These are phyloP conservation scores for Drosophila pectinifera DNA, from an alignment of 1,140 invertebrate species.

Conservation along the genomic window DNA sequence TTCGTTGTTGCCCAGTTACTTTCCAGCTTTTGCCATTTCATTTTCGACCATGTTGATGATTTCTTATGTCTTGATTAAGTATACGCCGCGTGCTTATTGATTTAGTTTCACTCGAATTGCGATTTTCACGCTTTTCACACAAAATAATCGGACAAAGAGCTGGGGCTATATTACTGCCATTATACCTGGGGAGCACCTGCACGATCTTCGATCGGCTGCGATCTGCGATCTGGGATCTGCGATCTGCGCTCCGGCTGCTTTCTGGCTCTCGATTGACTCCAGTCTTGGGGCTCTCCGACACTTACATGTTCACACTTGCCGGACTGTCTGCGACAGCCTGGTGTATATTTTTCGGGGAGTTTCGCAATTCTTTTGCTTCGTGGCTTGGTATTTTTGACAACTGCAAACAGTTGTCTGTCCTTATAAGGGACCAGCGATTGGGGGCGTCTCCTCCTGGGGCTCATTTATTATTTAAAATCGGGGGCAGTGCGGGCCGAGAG, in stretches of 20 bases:
- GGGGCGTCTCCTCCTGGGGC: conserved; percentile 46
- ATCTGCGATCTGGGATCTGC: too few relatives aligned
- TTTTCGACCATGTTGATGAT: conserved; percentile 15
- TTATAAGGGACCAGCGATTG: conserved; percentile 55
- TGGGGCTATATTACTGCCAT: neutral
- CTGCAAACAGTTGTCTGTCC: conserved; percentile 57
- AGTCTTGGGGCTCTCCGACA: conserved; percentile 48
- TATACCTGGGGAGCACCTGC: conserved; percentile 64
- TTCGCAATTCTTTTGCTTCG: conserved; percentile 63
- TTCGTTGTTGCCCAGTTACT: neutral
- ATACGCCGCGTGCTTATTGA: conserved; percentile 73
- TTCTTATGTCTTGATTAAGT: conserved; percentile 78
- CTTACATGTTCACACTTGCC: conserved; percentile 72
- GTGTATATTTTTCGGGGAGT: conserved; percentile 19
- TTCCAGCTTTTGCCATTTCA: neutral
- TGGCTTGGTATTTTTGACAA: conserved; percentile 68
- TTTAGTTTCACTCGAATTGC: conserved; percentile 69
- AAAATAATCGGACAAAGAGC: conserved; percentile 17
- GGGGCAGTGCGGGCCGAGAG: conserved; percentile 32
- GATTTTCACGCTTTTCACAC: conserved; percentile 54
- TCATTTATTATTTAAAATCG: conserved; percentile 37
- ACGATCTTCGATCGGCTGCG: conserved; percentile 13
- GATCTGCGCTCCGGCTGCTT: conserved; percentile 17
- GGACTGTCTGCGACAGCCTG: conserved; percentile 19
- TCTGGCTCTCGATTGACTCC: conserved; percentile 39